Conservation (phyloP, 2,113 vertebrate genomes). For the Phodopus roborovskii region DNA sequence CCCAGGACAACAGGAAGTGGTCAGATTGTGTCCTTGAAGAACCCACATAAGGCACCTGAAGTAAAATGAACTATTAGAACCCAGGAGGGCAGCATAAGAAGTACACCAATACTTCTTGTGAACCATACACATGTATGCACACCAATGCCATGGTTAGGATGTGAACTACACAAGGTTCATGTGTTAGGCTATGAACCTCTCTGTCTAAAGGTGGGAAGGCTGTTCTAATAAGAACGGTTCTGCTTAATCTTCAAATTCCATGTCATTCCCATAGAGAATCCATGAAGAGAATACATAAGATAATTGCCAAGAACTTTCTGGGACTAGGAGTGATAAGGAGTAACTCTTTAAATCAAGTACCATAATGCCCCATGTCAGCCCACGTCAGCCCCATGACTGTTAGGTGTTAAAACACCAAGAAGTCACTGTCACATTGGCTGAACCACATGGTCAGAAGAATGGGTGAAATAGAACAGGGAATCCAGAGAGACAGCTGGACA, state of each 20-base stretch:
- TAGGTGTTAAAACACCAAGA: fast-evolving
- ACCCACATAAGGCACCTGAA: not conserved
- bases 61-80: not conserved
- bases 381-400: too few relatives aligned
- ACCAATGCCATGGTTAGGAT: not conserved
- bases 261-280: not conserved
- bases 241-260: not conserved
- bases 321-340: not conserved
- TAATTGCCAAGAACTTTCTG: not conserved
- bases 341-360: not conserved
- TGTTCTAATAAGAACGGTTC: not conserved
- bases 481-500: not conserved
- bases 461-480: not conserved
- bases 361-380: not conserved
- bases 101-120: not conserved
- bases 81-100: not conserved
- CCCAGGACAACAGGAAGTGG: fast-evolving
- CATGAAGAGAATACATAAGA: not conserved
- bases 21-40: fast-evolving
- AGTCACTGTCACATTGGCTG: fast-evolving
- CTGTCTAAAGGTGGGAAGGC: not conserved
- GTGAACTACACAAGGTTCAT: not conserved
- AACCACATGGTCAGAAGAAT: not conserved
- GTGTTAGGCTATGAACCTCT: not conserved
- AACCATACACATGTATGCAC: not conserved